Base-by-base conservation (phyloP, 2,797 vertebrate genomes). In the Amblyopsis hoosieri region DNA sequence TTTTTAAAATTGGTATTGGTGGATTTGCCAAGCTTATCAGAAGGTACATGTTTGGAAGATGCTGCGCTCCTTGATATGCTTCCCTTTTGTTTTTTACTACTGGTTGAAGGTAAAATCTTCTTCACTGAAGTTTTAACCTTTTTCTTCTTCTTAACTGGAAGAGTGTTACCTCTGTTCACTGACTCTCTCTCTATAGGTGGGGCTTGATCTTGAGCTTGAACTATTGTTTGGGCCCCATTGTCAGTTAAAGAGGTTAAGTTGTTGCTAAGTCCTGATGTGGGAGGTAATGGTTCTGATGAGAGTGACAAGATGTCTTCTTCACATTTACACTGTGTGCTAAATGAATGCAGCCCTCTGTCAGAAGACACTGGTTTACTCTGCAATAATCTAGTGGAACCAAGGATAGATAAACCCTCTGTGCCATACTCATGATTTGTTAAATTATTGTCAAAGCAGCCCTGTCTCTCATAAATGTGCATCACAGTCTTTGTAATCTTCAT, bases 281-380 rank as follows among this genome's bases (percentile, higher is more conserved):
- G 56, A 49, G 72, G 72, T 58, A 71, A 60, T 49, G 80, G 71
- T 52, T 89, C 84, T 48, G 92, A 93, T 12, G 90, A 92, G 66
- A 92, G 71, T 33, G 89, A 91, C 45, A 92, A 68, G 53, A 90
- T 83, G 46, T 92, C 89, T 48, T 88, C 85, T 82, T 76, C 90
- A 57, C 72, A 81, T 69, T 72, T 79, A 72, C 81, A 80, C 23
- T 59, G 67, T 60, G 87, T 85, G 68, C 76, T 87, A 23, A 82
- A 84, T n/a, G 89, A 91, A 12, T 1, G 46, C 7, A 56, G 67
- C 19, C 62, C 76, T 6, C 82, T 82, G 3, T 80, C 79, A 49
- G 71, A 77, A 31, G 81, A 81, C 23, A 81, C 72, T 12, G 64
- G 61, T 64, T 85, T 84, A 62, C 74, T 85, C 33, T 62, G 71